Base-by-base conservation (phyloP, 92 coral and sea anemone species). In the Zoanthus sociatus region DNA sequence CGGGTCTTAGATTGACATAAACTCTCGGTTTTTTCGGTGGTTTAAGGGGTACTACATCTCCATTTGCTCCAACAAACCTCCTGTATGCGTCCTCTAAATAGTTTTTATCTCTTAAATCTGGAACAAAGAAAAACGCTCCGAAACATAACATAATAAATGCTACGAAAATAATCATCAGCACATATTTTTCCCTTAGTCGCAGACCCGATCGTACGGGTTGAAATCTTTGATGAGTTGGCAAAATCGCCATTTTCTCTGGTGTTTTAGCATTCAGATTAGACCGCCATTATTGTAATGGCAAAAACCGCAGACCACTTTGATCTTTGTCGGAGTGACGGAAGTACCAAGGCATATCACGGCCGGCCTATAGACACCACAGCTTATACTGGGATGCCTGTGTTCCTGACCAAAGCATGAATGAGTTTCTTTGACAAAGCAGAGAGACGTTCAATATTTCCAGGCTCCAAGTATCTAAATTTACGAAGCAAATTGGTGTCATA, bases 61-160 rank as follows among this genome's bases (percentile, higher is more conserved):
- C 94, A 4, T 93, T 89, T 37, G 89, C 92, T 3, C 97, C 94
- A 8, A 95, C 97, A 88, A 97, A 97, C 12, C 93, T 83, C 48
- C 89, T 90, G 89, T 97, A 95, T 42, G 97, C 99, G 84, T 94
- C 93, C 83, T 93, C 98, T 20, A 93, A 86, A 63, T 93, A 97
- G 0, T 93, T 89, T 61, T 93, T 84, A 79, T 95, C 93, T 54
- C 95, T 87, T 30, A 97, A 84, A 74, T 97, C 99, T 21, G 99
- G 99, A 30, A 97, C 99, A 89, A 95, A 97, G 77, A 97, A 95
- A 83, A 97, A 97, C 61, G 99, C 99, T 3, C 99, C 99, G 82
- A 97, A 97, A 90, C 98, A 95, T 86, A 97, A 78, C 73, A 92
- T 79, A 71, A 95, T 89, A 87, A 97, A 97, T 73, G 96, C 98